Conservation (phyloP, 2,888 invertebrate species). For the Apotomis turbidana region DNA sequence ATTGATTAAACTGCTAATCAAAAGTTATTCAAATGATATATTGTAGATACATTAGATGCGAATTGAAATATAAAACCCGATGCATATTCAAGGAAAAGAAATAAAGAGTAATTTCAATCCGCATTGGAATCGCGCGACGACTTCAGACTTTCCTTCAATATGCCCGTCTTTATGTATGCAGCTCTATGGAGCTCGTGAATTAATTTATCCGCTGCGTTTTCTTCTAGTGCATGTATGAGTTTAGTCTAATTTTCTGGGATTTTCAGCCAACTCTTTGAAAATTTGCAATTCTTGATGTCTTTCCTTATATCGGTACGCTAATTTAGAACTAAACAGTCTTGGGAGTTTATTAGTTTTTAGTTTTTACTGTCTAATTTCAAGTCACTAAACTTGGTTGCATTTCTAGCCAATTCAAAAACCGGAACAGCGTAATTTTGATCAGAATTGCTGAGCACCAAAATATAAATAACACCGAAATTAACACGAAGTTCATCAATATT, state of each 20-base stretch:
- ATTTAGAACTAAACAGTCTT: too few species aligned
- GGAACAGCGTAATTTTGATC: too few species aligned
- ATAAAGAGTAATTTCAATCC: conserved; percentile 27
- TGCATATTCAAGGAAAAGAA: conserved; percentile 24
- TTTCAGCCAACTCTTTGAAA: neutral
- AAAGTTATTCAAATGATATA: neutral
- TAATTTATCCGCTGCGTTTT: conserved; percentile 1
- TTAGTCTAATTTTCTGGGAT: too few species aligned
- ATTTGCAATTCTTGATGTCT: neutral
- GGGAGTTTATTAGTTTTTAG: too few species aligned
- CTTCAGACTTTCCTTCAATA: conserved; percentile 12
- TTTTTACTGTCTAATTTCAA: too few species aligned
- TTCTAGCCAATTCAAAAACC: too few species aligned
- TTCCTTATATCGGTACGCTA: too few species aligned
- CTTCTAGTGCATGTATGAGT: neutral
- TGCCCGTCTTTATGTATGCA: conserved; percentile 23
- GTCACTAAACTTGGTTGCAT: too few species aligned
- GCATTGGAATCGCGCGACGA: neutral
- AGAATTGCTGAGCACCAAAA: too few species aligned
- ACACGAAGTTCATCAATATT: too few species aligned
- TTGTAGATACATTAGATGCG: neutral
- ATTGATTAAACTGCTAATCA: too few species aligned
- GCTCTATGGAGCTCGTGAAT: conserved; percentile 25
- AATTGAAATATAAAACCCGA: conserved; percentile 9
- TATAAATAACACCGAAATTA: too few species aligned